Evolutionary conservation across 2,113 vertebrate species (phyloP).

Genomic region (Merops nubicus): DNA sequence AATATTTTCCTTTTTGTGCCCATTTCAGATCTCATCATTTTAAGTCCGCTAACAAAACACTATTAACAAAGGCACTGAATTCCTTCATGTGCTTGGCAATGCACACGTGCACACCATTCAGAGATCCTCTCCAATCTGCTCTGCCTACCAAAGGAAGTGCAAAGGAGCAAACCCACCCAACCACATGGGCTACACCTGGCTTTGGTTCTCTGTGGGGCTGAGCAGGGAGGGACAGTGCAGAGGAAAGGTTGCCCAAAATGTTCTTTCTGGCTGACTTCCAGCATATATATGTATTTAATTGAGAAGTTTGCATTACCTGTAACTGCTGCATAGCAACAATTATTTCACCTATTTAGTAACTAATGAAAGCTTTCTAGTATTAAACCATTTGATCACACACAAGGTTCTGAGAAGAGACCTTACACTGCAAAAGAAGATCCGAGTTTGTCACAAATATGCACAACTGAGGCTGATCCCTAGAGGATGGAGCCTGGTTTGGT

Average conservation of each 20-base stretch:
- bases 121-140: neutral
- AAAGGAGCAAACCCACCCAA: neutral
- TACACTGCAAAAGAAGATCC: neutral
- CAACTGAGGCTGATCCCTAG: neutral
- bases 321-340: neutral
- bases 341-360: neutral
- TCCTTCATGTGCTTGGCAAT: neutral
- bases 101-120: neutral
- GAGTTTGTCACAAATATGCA: neutral
- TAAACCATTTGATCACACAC: neutral
- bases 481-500: neutral
- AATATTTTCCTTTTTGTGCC: neutral
- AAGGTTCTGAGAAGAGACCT: neutral
- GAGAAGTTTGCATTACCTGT: neutral
- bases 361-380: neutral
- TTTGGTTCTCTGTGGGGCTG: neutral
- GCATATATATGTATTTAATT: neutral
- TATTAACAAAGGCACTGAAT: neutral
- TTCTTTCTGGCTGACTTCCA: neutral
- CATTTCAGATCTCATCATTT: neutral
- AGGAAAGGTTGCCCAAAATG: neutral
- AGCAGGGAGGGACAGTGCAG: neutral
- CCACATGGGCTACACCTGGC: neutral
- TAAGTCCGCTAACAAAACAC: neutral
- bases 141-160: neutral